These are phyloP conservation scores for Nudaria mundana DNA, from an alignment of 2,888 invertebrate genomes.

Conservation along the genomic window DNA sequence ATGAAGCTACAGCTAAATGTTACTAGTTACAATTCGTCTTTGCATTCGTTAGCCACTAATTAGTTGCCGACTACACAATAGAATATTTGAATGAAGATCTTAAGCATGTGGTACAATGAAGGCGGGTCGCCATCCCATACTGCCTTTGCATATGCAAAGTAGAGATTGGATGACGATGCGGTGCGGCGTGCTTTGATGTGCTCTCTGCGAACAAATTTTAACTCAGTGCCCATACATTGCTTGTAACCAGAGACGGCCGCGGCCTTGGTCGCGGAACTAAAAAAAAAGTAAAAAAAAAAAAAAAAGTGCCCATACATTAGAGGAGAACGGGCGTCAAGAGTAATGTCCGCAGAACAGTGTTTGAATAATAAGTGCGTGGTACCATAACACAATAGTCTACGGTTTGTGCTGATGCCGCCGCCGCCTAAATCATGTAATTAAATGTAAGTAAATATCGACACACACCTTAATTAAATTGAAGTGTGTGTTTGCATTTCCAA, in stretches of 20 bases:
- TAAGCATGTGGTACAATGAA: conserved; percentile 38
- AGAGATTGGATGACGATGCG: conserved; percentile 26
- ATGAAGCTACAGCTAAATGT: conserved; percentile 1
- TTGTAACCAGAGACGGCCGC: no score
- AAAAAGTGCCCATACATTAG: conserved; percentile 67
- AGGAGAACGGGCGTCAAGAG: conserved; percentile 43
- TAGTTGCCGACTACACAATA: conserved; percentile 36
- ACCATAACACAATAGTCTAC: conserved; percentile 27
- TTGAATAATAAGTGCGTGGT: conserved; percentile 44
- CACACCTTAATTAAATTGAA: no score
- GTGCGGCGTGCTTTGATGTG: conserved; percentile 43
- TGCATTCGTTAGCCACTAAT: conserved; percentile 30
- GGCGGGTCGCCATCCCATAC: conserved; percentile 37
- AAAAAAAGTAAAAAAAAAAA: no score
- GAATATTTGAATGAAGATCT: conserved; percentile 44
- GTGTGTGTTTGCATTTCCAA: no score
- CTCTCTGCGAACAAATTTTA: conserved; percentile 57
- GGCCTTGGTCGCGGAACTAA: no score
- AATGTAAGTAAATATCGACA: no score
- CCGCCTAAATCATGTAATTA: no score
- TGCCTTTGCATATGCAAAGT: conserved; percentile 53
- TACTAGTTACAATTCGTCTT: conserved; percentile 3
- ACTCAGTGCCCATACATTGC: conserved; percentile 63
- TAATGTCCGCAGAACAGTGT: conserved; percentile 57
- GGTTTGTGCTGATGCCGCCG: neutral